phyloP scores from a whole-genome alignment of 2,888 invertebrate genomes.

The Eupithecia exiguata region DNA sequence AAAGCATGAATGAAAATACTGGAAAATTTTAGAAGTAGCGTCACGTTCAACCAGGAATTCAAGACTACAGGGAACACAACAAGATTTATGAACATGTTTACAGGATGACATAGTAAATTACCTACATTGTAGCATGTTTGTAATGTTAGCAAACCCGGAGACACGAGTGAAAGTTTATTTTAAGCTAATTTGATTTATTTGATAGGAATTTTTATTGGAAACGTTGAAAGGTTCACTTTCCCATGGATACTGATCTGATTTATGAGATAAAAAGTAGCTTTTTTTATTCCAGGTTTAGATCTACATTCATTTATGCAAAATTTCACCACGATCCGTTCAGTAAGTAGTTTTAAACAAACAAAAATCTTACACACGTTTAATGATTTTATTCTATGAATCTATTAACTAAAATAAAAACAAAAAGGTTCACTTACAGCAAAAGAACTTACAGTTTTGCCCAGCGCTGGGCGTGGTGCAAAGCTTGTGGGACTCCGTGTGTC shows the following conservation, averaged over 20 bases:
- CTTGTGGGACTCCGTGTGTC: slow-evolving; percentile 85
- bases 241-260: neutral
- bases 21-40: neutral
- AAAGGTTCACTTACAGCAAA: slow-evolving; percentile 16
- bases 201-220: neutral
- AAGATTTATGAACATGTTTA: slow-evolving; percentile 2
- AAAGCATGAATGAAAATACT: neutral
- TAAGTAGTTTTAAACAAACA: neutral
- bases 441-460: slow-evolving; percentile 72
- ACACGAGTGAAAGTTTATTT: neutral
- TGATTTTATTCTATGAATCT: neutral
- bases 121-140: neutral
- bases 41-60: neutral
- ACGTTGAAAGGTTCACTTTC: neutral
- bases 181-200: neutral
- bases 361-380: neutral
- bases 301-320: neutral
- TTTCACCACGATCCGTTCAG: neutral
- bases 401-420: neutral
- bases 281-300: neutral
- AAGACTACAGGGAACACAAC: neutral
- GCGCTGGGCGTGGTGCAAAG: slow-evolving; percentile 63
- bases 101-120: neutral
- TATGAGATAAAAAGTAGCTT: neutral
- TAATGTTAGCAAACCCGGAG: neutral